Percentiles rank a stretch among this genome's conserved stretches.
phyloP scores from a whole-genome alignment of 1,140 invertebrate genomes.

The Trichonephila clavata region DNA sequence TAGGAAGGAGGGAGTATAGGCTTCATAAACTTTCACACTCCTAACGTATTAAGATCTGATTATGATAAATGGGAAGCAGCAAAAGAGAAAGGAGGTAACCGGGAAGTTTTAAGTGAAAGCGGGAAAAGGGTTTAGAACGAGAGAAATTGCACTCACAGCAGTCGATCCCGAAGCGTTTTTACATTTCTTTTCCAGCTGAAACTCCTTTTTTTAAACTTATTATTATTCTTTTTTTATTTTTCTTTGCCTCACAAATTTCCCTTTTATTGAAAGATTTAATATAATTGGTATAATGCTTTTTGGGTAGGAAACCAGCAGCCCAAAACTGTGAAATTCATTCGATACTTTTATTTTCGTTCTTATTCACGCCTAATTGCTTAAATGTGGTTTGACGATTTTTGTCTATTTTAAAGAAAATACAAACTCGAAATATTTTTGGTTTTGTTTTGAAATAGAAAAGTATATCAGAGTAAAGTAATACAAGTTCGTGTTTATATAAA shows the following conservation, averaged over 20 bases:
- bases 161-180: slow-evolving; percentile 66
- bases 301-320: background rate
- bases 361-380: background rate
- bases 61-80: slow-evolving; percentile 72
- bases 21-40: slow-evolving; percentile 76
- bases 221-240: background rate
- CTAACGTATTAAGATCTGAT: slow-evolving; percentile 75
- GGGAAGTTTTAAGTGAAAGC: slow-evolving; percentile 62
- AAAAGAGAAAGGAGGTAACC: slow-evolving; percentile 69
- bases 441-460: too few relatives aligned
- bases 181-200: slow-evolving; percentile 55
- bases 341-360: slow-evolving; percentile 10
- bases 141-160: slow-evolving; percentile 62
- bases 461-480: too few relatives aligned
- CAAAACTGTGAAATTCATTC: background rate
- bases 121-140: slow-evolving; percentile 52
- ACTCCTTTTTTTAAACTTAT: background rate
- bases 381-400: background rate
- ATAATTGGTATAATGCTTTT: slow-evolving; percentile 55
- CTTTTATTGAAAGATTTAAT: slow-evolving; percentile 23
- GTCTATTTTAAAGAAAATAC: too few relatives aligned
- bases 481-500: too few relatives aligned
- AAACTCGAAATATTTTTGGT: too few relatives aligned
- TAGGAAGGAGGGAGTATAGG: slow-evolving; percentile 42
- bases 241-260: slow-evolving; percentile 21